Evolutionary conservation across 2,113 vertebrate species (phyloP), one percentile per base, ranked within the genome.

Genomic region (Esox niger): DNA sequence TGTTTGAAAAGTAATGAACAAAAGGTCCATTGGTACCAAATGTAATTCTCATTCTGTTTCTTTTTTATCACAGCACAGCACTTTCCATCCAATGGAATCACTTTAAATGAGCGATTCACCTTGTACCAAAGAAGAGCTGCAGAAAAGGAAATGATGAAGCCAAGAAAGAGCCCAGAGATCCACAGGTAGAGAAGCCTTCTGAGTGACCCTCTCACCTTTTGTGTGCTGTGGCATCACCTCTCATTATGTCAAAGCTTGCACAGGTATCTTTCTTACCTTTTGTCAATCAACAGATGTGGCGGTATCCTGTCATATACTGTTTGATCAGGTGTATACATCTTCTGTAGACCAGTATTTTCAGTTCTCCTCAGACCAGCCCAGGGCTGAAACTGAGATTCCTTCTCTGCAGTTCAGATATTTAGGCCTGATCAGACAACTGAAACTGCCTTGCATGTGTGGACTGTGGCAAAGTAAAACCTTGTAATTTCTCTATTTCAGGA

Each of bases 161-260:
- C 91, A 69, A 95, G 96, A 85, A 98, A 98, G 91, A 99, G 97
- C 85, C 97, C 97, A 89, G 97, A 99, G 88, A 99, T 98, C 88
- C 97, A 98, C 93, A 98, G 97, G 97, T 99, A 88, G 79, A 91
- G 72, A 84, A 76, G 70, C 73, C 76, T 70, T 60, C 74, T 64
- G 68, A 81, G 77, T 73, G 74, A 81, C 73, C 76, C 65, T 78
- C 80, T 84, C 76, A 77, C 74, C 83, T 75, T 85, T 81, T 82
- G 79, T 86, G 82, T 85, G 82, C 79, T 82, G 83, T 85, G 82
- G 84, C 86, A 84, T 86, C 84, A 85, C 79, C 73, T 82, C 75
- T 68, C 79, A 80, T 82, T 83, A 82, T 85, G 81, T 52, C 47
- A 82, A 79, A 82, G 74, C 76, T 83, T 79, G 79, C 77, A 83